A percentile compares a stretch with the other conserved stretches of the same genome.
Conservation (phyloP, 2,113 vertebrate species). For the Limnothrissa miodon region DNA sequence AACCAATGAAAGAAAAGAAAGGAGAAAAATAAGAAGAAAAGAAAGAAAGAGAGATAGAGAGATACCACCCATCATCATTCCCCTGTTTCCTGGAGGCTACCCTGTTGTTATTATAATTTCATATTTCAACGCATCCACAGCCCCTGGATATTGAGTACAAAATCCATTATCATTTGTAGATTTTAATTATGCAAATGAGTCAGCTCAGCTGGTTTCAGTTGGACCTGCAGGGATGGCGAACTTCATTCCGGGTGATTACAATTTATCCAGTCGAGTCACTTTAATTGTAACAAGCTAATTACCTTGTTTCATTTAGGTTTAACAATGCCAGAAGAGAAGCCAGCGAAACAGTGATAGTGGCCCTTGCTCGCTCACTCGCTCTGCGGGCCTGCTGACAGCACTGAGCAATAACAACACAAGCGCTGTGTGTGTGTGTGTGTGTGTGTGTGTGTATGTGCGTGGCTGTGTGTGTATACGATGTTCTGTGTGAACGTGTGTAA, state of each 20-base stretch:
- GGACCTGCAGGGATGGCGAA: constrained; percentile 98
- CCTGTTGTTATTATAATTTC: constrained; percentile 98
- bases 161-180: constrained; percentile 99
- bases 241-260: constrained; percentile 99
- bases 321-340: constrained; percentile 93
- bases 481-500: too few species aligned
- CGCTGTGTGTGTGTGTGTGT: neutral
- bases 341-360: constrained; percentile 72
- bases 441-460: neutral
- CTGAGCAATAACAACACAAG: constrained; percentile 41
- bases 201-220: constrained; percentile 94
- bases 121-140: constrained; percentile 98
- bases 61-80: constrained; percentile 37
- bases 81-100: constrained; percentile 87
- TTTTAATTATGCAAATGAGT: constrained; percentile 99
- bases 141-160: constrained; percentile 99
- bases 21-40: constrained; percentile 38
- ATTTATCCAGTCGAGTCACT: constrained; percentile 99
- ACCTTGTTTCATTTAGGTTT: constrained; percentile 99
- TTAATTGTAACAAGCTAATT: constrained; percentile 99
- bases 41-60: neutral
- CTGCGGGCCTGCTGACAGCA: constrained; percentile 56
- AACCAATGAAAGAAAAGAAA: constrained; percentile 60
- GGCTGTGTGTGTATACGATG: neutral
- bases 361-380: constrained; percentile 60